Evolutionary conservation across 2,888 invertebrate species (phyloP).

Genomic region (Chaitophorus viminalis): DNA sequence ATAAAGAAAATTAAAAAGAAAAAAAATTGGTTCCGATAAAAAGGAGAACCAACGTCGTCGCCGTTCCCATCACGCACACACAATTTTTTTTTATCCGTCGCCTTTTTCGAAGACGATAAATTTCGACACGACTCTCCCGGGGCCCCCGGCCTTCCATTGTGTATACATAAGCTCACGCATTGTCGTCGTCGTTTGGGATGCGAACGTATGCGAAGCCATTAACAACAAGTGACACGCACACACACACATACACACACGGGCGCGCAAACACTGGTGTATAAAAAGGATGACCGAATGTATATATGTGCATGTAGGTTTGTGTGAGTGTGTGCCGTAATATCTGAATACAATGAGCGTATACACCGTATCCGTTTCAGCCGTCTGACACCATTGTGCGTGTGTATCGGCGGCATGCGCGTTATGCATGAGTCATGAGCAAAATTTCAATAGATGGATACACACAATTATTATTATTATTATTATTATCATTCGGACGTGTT

Average conservation of each 20-base stretch:
- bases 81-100: constrained; percentile 1
- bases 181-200: constrained; percentile 11
- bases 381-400: constrained; percentile 32
- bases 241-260: neutral
- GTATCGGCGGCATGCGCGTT: constrained; percentile 17
- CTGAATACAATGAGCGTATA: constrained; percentile 47
- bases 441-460: constrained; percentile 47
- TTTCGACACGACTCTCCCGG: constrained; percentile 43
- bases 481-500: constrained; percentile 13
- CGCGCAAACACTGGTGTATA: neutral
- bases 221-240: constrained; percentile 55
- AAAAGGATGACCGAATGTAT: constrained; percentile 43
- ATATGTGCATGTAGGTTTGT: neutral
- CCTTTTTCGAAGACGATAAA: constrained; percentile 32
- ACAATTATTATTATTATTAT: neutral
- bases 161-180: neutral
- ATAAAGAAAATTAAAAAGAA: neutral
- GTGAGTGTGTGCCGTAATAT: constrained; percentile 36
- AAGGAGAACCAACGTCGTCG: too few relatives aligned
- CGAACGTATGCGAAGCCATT: constrained; percentile 38
- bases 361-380: constrained; percentile 39
- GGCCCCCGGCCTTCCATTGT: constrained; percentile 2
- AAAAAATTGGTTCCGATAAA: neutral
- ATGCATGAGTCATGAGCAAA: constrained; percentile 53
- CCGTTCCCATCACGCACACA: neutral